These are phyloP conservation scores for Dasysyrphus albostriatus DNA, from an alignment of 2,888 invertebrate species.

Conservation along the genomic window DNA sequence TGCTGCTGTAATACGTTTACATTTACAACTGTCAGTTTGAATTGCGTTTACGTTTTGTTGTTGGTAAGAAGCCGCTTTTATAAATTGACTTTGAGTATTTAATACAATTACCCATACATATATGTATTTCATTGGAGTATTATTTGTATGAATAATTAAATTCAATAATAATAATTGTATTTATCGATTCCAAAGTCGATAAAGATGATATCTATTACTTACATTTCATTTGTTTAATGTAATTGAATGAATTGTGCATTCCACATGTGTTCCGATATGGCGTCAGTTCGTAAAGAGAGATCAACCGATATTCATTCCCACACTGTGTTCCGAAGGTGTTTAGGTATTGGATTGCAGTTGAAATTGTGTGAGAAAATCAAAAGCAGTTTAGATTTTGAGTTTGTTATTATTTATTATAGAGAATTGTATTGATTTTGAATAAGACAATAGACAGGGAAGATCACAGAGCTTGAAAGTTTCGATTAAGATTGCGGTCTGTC, in stretches of 20 bases:
- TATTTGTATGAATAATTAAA: slow-evolving; percentile 20
- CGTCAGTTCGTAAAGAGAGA: neutral
- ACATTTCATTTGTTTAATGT: slow-evolving; percentile 6
- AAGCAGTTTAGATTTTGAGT: neutral
- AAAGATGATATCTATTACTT: neutral
- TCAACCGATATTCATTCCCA: slow-evolving; percentile 5
- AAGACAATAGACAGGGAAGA: neutral
- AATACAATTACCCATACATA: neutral
- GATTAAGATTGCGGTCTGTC: slow-evolving; percentile 23
- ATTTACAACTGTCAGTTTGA: slow-evolving; percentile 9
- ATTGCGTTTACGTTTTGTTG: neutral
- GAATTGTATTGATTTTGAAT: slow-evolving; percentile 51
- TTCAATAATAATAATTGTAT: slow-evolving; percentile 12
- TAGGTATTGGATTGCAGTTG: neutral
- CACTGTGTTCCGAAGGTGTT: neutral
- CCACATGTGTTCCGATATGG: neutral
- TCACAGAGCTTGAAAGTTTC: slow-evolving; percentile 20
- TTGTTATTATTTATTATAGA: neutral
- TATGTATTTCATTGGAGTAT: neutral
- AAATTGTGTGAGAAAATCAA: too few species aligned
- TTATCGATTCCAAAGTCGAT: slow-evolving; percentile 14
- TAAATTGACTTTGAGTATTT: neutral
- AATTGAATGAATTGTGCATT: slow-evolving; percentile 24
- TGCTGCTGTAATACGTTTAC: neutral
- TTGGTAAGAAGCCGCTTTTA: neutral